Evolutionary conservation across 2,888 invertebrate genomes (phyloP), one percentile per base, ranked within the genome.

Genomic region (Syrista parreyssii): DNA sequence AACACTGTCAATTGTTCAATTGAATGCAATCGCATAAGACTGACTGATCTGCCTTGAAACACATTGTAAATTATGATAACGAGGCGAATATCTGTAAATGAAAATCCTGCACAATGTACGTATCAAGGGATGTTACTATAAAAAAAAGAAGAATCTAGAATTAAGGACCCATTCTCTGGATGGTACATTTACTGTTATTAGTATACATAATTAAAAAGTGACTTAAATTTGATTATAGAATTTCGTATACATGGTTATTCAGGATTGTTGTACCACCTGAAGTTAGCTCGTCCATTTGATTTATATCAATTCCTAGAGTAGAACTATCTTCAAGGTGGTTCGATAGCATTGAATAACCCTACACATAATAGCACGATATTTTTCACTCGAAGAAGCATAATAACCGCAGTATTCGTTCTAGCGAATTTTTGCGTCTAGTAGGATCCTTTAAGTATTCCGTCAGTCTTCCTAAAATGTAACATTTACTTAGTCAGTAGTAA

Each of bases 41-140:
- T 89, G 89, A 89, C 83, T 86, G 85, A 87, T 88, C 86, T 86
- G 88, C 87, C 87, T 89, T 88, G 84, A 78, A 76, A 80, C 71
- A 33, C 31, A 71, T 33, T 33, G 9, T 71, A 31, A 31, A 71
- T 33, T 71, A 33, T 71, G 71, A 31, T 32, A 71, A 71, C 33
- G 71, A 71, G 32, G 23, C 12, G 31, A 71, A 71, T 71, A 71
- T 71, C 31, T 23, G 33, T 71, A 55, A 55, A 23, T 9, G 55
- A 55, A 9, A 55, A 55, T 23, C 55, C 23, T 55, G 55, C 55
- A 55, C 55, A 55, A 23, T 40, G 23, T 33, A 34, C 9, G 34
- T 55, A 55, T 55, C 55, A 9, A 55, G 55, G 55, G 23, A 23
- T 23, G 4, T 55, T 55, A 9, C 23, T 55, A 2, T 3, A 40